Evolutionary conservation across 37 sponge, comb jelly and placozoan species (phyloP).

Genomic region (Agelas oroides): DNA sequence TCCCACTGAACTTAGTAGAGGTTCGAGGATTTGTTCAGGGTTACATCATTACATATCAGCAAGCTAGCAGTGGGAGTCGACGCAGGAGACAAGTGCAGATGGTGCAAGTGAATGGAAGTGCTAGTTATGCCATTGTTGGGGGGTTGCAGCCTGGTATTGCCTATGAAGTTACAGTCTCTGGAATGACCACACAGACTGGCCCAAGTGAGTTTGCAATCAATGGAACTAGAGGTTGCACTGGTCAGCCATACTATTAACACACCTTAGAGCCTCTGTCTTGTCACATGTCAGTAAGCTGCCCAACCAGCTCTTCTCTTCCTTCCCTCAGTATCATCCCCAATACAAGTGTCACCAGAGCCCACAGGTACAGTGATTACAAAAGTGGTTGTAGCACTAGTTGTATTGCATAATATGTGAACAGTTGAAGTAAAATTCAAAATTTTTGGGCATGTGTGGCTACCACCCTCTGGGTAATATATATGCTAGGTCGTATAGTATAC

Average conservation of each 20-base stretch:
- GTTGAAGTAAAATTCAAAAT: too few relatives aligned
- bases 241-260: too few relatives aligned
- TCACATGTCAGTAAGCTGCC: too few relatives aligned
- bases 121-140: neutral
- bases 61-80: too few relatives aligned
- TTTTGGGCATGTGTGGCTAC: too few relatives aligned
- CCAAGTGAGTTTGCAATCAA: too few relatives aligned
- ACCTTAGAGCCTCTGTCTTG: too few relatives aligned
- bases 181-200: neutral
- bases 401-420: too few relatives aligned
- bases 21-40: constrained; percentile 17
- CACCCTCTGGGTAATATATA: too few relatives aligned
- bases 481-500: too few relatives aligned
- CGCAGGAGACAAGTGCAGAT: constrained; percentile 23
- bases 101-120: neutral
- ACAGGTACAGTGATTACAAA: neutral
- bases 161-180: constrained; percentile 20
- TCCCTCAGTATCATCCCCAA: neutral
- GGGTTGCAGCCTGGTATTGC: constrained; percentile 12
- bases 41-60: constrained; percentile 9
- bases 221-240: too few relatives aligned
- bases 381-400: constrained; percentile 12
- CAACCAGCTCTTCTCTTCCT: too few relatives aligned
- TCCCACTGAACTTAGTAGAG: constrained; percentile 33
- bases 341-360: neutral